Percentiles rank a stretch among this genome's conserved stretches.
phyloP scores from a whole-genome alignment of 2,113 vertebrate species.

The Acrocephalus kingi region DNA sequence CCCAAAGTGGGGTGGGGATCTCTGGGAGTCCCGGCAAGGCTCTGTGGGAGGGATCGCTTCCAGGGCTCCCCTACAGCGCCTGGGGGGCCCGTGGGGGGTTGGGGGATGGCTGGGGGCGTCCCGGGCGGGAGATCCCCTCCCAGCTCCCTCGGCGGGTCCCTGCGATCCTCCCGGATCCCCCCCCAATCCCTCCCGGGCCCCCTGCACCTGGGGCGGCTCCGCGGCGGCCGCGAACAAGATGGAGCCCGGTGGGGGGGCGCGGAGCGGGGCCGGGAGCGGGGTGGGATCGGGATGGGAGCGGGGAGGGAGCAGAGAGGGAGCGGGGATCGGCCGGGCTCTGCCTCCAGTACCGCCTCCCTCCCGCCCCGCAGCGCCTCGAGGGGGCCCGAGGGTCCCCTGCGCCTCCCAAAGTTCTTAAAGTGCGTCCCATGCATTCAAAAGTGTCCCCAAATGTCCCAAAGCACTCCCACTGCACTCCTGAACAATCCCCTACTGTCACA shows the following conservation, averaged over 20 bases:
- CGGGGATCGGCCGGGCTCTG: not conserved
- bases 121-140: not conserved
- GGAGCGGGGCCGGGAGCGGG: not conserved
- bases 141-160: not conserved
- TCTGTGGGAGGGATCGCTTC: not conserved
- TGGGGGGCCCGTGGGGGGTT: too few species aligned
- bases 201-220: not conserved
- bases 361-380: not conserved
- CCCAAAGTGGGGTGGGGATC: not conserved
- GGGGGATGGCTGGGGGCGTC: too few species aligned
- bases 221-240: not conserved
- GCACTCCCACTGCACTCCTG: not conserved
- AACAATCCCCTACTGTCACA: not conserved
- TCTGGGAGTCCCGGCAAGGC: too few species aligned
- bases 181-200: not conserved
- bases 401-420: not conserved
- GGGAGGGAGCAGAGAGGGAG: not conserved
- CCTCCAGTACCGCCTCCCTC: not conserved
- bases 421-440: too few species aligned
- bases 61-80: not conserved
- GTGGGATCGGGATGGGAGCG: not conserved
- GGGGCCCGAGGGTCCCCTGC: not conserved
- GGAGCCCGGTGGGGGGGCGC: not conserved
- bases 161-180: not conserved
- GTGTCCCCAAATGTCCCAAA: not conserved